phyloP scores from a whole-genome alignment of 2,888 invertebrate species.

The Drosophila buzzatii region DNA sequence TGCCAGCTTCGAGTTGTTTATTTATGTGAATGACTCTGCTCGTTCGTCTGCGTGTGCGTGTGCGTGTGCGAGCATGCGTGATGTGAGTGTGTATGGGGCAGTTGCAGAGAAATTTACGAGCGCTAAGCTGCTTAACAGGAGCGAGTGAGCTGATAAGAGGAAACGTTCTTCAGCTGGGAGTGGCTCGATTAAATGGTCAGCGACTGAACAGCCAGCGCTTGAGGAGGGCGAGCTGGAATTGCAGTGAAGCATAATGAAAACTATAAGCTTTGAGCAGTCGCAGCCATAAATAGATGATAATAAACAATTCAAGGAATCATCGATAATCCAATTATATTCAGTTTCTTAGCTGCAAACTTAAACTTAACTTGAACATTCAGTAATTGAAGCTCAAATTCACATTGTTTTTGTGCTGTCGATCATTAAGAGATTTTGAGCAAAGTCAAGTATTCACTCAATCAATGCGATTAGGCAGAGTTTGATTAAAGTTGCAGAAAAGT shows the following conservation, averaged over 20 bases:
- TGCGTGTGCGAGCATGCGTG: not conserved
- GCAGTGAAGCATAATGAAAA: not conserved
- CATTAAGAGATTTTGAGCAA: not conserved
- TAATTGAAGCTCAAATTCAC: not conserved
- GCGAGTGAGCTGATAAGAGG: conserved; percentile 40
- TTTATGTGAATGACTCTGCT: conserved; percentile 67
- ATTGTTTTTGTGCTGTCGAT: not conserved
- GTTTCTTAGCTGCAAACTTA: not conserved
- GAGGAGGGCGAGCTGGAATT: conserved; percentile 18
- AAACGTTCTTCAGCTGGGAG: conserved; percentile 35
- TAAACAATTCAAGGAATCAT: conserved; percentile 1
- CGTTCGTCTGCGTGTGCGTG: not conserved
- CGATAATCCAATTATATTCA: not conserved
- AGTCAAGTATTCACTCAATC: not conserved
- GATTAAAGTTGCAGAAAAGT: conserved; percentile 4
- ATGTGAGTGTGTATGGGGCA: conserved; percentile 39
- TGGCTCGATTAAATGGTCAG: conserved; percentile 35
- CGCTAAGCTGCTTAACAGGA: conserved; percentile 51
- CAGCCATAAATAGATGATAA: not conserved
- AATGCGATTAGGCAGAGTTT: not conserved
- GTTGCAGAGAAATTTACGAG: conserved; percentile 67
- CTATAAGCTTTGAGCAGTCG: conserved; percentile 13
- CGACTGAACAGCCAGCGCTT: conserved; percentile 27
- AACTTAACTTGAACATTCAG: too few relatives aligned
- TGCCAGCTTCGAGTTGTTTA: conserved; percentile 63